Conservation (phyloP, 2,113 vertebrate species). For the Kryptolebias marmoratus region DNA sequence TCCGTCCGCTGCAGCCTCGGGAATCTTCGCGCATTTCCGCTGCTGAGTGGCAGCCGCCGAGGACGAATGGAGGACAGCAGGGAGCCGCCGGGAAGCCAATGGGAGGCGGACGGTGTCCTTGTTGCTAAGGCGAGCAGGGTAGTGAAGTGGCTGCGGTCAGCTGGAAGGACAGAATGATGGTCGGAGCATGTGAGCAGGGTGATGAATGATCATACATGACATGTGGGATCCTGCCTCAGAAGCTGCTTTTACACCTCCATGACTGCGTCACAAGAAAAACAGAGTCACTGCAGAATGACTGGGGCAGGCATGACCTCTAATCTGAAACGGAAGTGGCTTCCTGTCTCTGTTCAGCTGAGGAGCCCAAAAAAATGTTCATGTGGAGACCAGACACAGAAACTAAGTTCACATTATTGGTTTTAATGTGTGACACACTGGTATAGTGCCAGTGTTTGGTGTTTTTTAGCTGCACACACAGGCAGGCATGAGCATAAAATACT, state of each 20-base stretch:
- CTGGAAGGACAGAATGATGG: not conserved
- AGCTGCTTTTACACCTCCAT: not conserved
- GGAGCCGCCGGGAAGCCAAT: constrained; percentile 56
- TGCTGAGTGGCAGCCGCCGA: constrained; percentile 52
- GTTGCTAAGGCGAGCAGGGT: constrained; percentile 70
- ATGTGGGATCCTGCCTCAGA: not conserved
- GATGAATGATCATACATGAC: not conserved
- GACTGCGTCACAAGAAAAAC: not conserved
- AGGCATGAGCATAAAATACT: too few species aligned
- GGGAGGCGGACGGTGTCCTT: constrained; percentile 35
- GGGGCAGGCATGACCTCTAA: constrained; percentile 8
- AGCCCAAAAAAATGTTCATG: too few species aligned
- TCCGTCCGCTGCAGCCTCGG: constrained; percentile 49
- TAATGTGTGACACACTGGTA: too few species aligned
- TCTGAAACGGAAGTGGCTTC: too few species aligned
- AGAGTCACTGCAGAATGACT: not conserved
- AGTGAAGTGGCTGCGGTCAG: not conserved
- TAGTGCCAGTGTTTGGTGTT: too few species aligned
- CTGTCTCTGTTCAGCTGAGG: too few species aligned
- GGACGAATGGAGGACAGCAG: constrained; percentile 50
- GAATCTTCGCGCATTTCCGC: constrained; percentile 25
- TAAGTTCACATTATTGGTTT: too few species aligned
- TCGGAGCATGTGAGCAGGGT: not conserved
- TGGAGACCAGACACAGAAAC: too few species aligned
- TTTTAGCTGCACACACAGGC: too few species aligned